Evolutionary conservation across 2,888 invertebrate species (phyloP), one percentile per base, ranked within the genome.

Genomic region (Drosophila fungiperda): DNA sequence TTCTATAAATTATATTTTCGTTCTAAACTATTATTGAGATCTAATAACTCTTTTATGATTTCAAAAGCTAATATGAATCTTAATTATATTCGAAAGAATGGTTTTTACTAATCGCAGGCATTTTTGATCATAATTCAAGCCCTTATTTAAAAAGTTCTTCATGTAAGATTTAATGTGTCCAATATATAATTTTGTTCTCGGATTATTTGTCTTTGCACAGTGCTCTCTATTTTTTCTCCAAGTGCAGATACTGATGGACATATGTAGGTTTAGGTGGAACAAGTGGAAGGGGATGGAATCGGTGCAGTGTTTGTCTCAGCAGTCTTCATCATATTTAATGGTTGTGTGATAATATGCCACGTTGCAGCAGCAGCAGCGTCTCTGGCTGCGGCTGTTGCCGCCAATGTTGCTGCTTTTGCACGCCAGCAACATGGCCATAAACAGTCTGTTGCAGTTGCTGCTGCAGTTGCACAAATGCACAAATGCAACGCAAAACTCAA

Each of bases 341-440:
- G 87, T 89, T 87, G 89, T 87, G 87, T 89, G 87, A 87, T 87
- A 89, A 87, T 87, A 87, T 87, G 85, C 87, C 89, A 87, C 89
- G 83, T 89, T 80, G 83, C 71, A 76, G 80, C 57, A 57, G 76
- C 48, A 52, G 57, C 29, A 40, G 68, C 61, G 17, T 2, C 26
- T 50, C n/a, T 50, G 45, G 45, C 17, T n/a, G 7, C 38, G 12
- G 38, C 26, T 61, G 45, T 23, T 53, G 72, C 58, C 33, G 36
- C 49, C 65, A 49, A 60, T 54, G 63, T 62, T 67, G 59, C 29
- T 53, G 64, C 55, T 52, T 55, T 42, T 48, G 58, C 68, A 68
- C 67, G 68, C 74, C 65, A 65, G 69, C 80, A 73, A 78, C 83
- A 88, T 87, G 85, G 85, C 87, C 89, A 87, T 89, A 89, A 89